Conservation (phyloP, 2,113 vertebrate species). For the Apteryx owenii region DNA sequence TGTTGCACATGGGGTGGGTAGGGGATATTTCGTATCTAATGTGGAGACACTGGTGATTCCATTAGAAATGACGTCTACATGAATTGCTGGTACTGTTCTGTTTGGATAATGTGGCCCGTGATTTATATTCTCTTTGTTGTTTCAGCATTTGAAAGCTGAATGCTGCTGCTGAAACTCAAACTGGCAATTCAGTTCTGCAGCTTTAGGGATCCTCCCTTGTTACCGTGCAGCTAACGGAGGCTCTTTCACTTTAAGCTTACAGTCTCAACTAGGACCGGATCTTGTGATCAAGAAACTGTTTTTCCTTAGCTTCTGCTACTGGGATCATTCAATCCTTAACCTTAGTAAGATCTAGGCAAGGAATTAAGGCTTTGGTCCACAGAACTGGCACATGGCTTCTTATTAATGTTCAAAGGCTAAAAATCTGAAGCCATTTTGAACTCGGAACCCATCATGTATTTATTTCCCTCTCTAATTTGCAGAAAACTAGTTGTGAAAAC, state of each 20-base stretch:
- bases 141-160: slow-evolving; percentile 12
- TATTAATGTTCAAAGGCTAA: slow-evolving; percentile 75
- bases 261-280: background rate
- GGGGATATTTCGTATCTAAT: background rate
- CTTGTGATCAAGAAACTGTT: background rate
- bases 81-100: background rate
- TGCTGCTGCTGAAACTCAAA: slow-evolving; percentile 18
- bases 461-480: slow-evolving; percentile 79
- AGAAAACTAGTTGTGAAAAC: slow-evolving; percentile 78
- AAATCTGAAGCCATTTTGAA: slow-evolving; percentile 74
- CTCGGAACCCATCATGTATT: slow-evolving; percentile 70
- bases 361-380: background rate
- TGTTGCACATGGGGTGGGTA: slow-evolving; percentile 1
- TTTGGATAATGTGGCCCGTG: slow-evolving; percentile 2
- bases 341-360: background rate
- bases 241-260: slow-evolving; percentile 22
- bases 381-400: slow-evolving; percentile 40
- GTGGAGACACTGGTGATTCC: background rate
- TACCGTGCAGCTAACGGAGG: background rate
- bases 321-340: background rate
- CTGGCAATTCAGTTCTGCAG: slow-evolving; percentile 29
- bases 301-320: background rate
- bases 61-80: background rate
- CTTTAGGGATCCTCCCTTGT: slow-evolving; percentile 23
- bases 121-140: slow-evolving; percentile 31